Base-by-base conservation (phyloP, 2,113 vertebrate genomes). In the Chaetorhynchus papuensis region DNA sequence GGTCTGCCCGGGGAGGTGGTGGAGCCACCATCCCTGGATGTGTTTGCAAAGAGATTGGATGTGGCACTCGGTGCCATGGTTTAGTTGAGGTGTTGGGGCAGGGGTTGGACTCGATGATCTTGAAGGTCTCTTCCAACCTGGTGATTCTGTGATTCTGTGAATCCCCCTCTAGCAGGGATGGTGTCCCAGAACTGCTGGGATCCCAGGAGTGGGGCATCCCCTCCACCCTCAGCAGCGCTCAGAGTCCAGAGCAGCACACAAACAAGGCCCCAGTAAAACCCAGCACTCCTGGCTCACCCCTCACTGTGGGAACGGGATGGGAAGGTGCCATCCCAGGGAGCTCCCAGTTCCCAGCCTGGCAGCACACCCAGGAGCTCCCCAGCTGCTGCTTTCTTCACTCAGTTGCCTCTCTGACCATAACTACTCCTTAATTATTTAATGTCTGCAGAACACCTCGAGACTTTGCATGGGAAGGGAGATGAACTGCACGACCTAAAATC, bases 401-500 rank as follows among this genome's bases (percentile, higher is more conserved):
- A 26, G 45, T 49, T 76, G 35, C 74, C 47, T 87, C 83, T 61
- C 72, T 80, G 89, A 30, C 95, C 82, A 13, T 5, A 89, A 80
- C 66, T 30, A 54, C 87, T 94, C 87, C 78, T 83, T 93, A 96
- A 97, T 96, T 97, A 96, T 94, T 95, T 94, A 89, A 87, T 59
- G 93, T 13, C 92, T 95, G 65, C 26, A 63, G 94, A 96, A 96
- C 61, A 96, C 93, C 94, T 94, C 11, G 31, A 94, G 93, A 94
- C 76, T 93, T 50, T 0, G 76, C 90, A 23, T 23, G 53, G 90
- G 95, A 75, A 96, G 65, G 42, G 68, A 94, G 96, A 93, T 86
- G 79, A 96, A 96, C 94, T 45, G 50, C 47, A 33, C 6, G 19
- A 87, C 93, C 93, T 87, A 79, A 92, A 95, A 94, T 74, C 53